Conservation (phyloP, 2,113 vertebrate species). For the Thunnus thynnus region DNA sequence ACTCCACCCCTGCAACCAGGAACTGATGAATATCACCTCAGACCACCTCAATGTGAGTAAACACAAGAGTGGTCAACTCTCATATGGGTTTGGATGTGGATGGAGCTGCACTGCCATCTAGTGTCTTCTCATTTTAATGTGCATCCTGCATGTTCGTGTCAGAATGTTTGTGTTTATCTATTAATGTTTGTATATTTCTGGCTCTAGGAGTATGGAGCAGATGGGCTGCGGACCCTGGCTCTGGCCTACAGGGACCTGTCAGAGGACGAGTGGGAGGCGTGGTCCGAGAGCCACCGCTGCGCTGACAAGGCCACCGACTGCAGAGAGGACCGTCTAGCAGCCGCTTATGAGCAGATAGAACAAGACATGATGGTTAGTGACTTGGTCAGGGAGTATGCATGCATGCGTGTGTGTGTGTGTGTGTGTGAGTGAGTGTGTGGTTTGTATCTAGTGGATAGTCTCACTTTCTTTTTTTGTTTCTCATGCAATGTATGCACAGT, state of each 20-base stretch:
- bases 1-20: slow-evolving; percentile 87
- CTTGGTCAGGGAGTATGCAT: slow-evolving; percentile 1
- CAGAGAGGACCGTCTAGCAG: slow-evolving; percentile 90
- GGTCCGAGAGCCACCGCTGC: slow-evolving; percentile 85
- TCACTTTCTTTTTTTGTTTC: not conserved
- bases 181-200: not conserved
- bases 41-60: slow-evolving; percentile 93
- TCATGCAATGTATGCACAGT: not conserved
- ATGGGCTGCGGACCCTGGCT: slow-evolving; percentile 87
- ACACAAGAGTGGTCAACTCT: not conserved
- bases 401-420: not conserved
- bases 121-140: slow-evolving; percentile 26
- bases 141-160: not conserved
- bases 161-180: slow-evolving; percentile 8
- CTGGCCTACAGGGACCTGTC: slow-evolving; percentile 93
- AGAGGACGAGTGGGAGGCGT: slow-evolving; percentile 89
- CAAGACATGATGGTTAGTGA: slow-evolving; percentile 91
- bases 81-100: not conserved
- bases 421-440: too few species aligned
- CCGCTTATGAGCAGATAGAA: slow-evolving; percentile 93
- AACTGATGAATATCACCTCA: slow-evolving; percentile 87
- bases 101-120: slow-evolving; percentile 65
- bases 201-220: slow-evolving; percentile 70
- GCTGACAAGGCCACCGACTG: slow-evolving; percentile 85
- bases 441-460: slow-evolving; percentile 36